phyloP scores from a whole-genome alignment of 2,797 vertebrate genomes.

The Limnodromus scolopaceus region DNA sequence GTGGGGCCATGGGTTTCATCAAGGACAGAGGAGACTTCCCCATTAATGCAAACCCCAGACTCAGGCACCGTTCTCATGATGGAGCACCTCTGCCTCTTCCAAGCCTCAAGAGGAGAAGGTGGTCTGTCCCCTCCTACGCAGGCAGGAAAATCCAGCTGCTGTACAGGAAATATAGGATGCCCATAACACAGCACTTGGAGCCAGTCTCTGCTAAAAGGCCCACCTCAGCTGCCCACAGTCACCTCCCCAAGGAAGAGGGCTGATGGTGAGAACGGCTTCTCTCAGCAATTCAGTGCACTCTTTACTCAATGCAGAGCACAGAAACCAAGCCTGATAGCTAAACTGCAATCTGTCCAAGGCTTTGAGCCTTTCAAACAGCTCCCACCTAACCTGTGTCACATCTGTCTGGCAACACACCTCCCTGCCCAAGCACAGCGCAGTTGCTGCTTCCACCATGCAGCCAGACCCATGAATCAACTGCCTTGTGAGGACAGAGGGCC shows the following conservation, averaged over 20 bases:
- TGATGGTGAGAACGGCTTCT: neutral
- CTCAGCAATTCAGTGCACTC: neutral
- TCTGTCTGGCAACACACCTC: neutral
- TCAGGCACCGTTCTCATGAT: neutral
- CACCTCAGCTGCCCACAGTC: neutral
- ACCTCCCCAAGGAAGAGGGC: neutral
- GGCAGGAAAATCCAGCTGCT: neutral
- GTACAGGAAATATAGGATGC: neutral
- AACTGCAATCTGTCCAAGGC: neutral
- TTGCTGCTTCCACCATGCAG: neutral
- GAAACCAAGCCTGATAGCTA: neutral
- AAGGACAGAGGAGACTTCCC: neutral
- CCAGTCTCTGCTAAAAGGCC: neutral
- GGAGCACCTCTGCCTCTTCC: neutral
- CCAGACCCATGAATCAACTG: neutral
- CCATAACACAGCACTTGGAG: neutral
- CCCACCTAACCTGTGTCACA: neutral
- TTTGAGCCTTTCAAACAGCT: neutral
- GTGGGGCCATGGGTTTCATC: neutral
- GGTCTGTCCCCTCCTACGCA: neutral
- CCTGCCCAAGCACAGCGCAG: accelerated
- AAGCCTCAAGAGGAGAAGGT: neutral
- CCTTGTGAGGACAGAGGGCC: neutral
- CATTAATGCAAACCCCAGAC: neutral
- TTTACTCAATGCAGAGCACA: neutral